These are phyloP conservation scores for Sisor rabdophorus DNA, from an alignment of 2,113 vertebrate genomes.

Conservation along the genomic window DNA sequence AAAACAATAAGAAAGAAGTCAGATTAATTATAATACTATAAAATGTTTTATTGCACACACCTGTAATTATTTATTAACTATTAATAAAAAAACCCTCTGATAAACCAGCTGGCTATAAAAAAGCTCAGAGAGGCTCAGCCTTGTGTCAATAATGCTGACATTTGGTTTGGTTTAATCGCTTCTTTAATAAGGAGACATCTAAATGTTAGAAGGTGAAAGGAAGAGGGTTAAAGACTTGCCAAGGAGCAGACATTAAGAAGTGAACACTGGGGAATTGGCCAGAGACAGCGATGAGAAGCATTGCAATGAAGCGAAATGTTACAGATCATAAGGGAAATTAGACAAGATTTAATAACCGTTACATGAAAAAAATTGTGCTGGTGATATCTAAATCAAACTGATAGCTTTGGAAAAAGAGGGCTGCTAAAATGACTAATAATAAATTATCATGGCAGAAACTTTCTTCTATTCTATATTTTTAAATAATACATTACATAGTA, in stretches of 20 bases:
- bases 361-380: slow-evolving; percentile 39
- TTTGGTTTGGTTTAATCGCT: slow-evolving; percentile 67
- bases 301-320: slow-evolving; percentile 50
- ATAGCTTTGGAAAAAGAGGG: slow-evolving; percentile 41
- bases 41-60: slow-evolving; percentile 52
- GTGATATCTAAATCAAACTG: slow-evolving; percentile 38
- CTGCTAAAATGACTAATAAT: background rate
- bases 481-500: background rate
- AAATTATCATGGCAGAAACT: slow-evolving; percentile 30
- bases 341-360: slow-evolving; percentile 47
- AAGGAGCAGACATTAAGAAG: slow-evolving; percentile 44
- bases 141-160: slow-evolving; percentile 69
- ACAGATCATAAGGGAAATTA: slow-evolving; percentile 52
- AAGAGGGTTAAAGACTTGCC: slow-evolving; percentile 37
- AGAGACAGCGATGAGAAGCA: slow-evolving; percentile 39
- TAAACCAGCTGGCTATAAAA: too few species aligned
- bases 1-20: slow-evolving; percentile 36
- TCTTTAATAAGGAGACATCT: slow-evolving; percentile 58
- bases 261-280: slow-evolving; percentile 39
- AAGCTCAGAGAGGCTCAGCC: slow-evolving; percentile 62
- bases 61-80: slow-evolving; percentile 43
- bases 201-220: slow-evolving; percentile 38
- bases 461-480: background rate
- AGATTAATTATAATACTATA: slow-evolving; percentile 62
- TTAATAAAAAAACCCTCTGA: too few species aligned